A percentile compares a stretch with the other conserved stretches of the same genome.
Conservation (phyloP, 2,797 vertebrate genomes). For the Pipistrellus kuhlii region DNA sequence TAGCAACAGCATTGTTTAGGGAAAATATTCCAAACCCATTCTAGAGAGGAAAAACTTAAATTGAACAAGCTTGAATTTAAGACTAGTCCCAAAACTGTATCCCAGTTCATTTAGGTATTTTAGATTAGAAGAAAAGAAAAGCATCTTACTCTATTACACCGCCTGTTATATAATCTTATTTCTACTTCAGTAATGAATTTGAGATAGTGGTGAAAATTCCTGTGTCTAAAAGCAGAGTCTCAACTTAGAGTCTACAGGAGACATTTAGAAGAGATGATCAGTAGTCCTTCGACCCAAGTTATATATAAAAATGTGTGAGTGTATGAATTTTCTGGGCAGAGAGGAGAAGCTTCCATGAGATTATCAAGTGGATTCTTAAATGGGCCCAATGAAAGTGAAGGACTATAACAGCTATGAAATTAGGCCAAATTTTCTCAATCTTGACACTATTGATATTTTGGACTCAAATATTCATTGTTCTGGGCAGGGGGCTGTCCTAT, state of each 20-base stretch:
- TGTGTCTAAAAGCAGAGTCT: slow-evolving; percentile 23
- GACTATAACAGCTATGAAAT: background rate
- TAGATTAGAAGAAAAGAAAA: background rate
- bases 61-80: slow-evolving; percentile 12
- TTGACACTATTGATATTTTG: background rate
- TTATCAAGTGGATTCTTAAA: slow-evolving; percentile 29
- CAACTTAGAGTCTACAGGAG: background rate
- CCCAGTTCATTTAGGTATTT: background rate
- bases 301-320: background rate
- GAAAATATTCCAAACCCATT: slow-evolving; percentile 16
- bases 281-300: background rate
- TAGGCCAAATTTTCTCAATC: background rate
- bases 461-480: background rate
- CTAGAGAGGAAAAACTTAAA: slow-evolving; percentile 23
- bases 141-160: background rate
- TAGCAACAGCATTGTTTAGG: background rate
- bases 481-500: background rate
- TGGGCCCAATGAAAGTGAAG: background rate
- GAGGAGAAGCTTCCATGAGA: background rate
- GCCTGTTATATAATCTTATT: background rate
- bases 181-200: slow-evolving; percentile 55
- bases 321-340: slow-evolving; percentile 34
- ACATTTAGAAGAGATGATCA: background rate
- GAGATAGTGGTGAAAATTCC: slow-evolving; percentile 40
- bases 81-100: slow-evolving; percentile 24